Percentiles rank a stretch among this genome's conserved stretches.
Evolutionary conservation across 2,113 vertebrate species (phyloP).

Genomic region (Haliaeetus leucogaster): DNA sequence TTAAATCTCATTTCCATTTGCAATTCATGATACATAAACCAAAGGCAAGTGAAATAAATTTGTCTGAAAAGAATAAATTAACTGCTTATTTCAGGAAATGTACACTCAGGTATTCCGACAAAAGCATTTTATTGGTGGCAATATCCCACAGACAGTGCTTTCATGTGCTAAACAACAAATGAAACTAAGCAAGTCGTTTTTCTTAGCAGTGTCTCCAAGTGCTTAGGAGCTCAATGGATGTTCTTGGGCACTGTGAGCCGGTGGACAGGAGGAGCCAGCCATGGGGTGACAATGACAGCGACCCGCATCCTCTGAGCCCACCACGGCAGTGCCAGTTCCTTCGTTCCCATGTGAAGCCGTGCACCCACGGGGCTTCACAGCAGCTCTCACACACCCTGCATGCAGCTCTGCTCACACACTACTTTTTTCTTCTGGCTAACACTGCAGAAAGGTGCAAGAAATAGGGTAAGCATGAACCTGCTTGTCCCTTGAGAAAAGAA

Average conservation of each 20-base stretch:
- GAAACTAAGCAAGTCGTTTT: rapidly evolving
- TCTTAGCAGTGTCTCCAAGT: rapidly evolving
- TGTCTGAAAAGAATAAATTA: not conserved
- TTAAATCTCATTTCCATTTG: not conserved
- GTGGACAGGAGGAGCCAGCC: not conserved
- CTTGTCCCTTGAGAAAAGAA: not conserved
- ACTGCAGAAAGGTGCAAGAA: not conserved
- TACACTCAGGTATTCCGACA: not conserved
- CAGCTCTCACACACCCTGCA: not conserved
- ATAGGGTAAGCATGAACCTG: not conserved
- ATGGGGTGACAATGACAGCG: rapidly evolving
- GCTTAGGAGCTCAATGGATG: rapidly evolving
- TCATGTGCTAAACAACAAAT: not conserved
- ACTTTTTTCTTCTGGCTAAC: no score
- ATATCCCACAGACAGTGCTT: not conserved
- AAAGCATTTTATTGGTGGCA: not conserved
- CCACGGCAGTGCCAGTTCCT: rapidly evolving
- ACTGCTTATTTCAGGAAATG: not conserved
- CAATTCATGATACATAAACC: not conserved
- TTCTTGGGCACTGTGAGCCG: not conserved
- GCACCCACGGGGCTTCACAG: rapidly evolving
- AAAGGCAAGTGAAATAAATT: not conserved
- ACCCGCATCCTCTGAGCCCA: not conserved
- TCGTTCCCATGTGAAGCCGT: rapidly evolving
- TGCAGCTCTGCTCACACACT: rapidly evolving